These are phyloP conservation scores for Epistrophella euchroma DNA, from an alignment of 2,888 invertebrate species.

Conservation along the genomic window DNA sequence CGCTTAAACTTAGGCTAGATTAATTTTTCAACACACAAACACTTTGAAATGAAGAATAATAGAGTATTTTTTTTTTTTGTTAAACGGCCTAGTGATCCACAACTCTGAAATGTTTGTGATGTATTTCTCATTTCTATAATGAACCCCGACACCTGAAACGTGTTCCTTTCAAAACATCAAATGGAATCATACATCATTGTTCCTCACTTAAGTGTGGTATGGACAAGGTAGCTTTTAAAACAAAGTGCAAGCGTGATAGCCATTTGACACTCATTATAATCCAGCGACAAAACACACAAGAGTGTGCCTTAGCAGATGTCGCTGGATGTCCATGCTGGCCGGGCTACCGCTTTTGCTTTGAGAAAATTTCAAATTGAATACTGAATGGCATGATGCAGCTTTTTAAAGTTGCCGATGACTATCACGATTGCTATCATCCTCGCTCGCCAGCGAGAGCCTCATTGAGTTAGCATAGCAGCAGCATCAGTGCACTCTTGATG, in stretches of 20 bases:
- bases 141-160: constrained; percentile 44
- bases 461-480: constrained; percentile 7
- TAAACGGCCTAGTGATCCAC: no score
- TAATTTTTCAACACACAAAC: no score
- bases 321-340: not conserved
- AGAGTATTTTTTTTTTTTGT: no score
- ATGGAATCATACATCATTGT: constrained; percentile 40
- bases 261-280: constrained; percentile 63
- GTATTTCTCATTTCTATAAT: not conserved
- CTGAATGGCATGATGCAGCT: constrained; percentile 48
- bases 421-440: constrained; percentile 72
- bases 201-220: constrained; percentile 21
- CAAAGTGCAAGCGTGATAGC: constrained; percentile 52
- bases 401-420: constrained; percentile 57
- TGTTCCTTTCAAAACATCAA: constrained; percentile 32
- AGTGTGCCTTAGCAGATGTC: not conserved
- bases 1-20: no score
- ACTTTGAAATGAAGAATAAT: no score
- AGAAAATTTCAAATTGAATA: constrained; percentile 48
- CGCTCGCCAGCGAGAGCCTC: constrained; percentile 13
- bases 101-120: no score
- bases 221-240: constrained; percentile 25
- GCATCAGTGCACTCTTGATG: constrained; percentile 34
- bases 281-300: constrained; percentile 35
- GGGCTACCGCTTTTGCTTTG: not conserved